Conservation (phyloP, 1,140 invertebrate species). For the Pemphigus obesinymphae region DNA sequence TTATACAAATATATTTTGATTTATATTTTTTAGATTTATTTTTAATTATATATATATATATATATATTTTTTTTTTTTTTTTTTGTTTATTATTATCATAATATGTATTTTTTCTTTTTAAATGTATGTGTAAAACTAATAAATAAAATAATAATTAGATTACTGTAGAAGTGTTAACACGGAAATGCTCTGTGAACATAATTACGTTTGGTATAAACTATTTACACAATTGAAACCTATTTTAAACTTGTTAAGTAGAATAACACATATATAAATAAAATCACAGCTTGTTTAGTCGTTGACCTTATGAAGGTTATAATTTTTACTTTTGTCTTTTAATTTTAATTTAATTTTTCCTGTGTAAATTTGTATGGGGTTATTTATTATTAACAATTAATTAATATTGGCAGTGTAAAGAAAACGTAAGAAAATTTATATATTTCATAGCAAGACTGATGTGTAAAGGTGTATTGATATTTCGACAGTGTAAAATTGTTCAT, state of each 20-base stretch:
- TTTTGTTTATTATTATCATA: constrained; percentile 1
- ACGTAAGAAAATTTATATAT: constrained; percentile 16
- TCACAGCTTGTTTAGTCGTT: not conserved
- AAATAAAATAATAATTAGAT: not conserved
- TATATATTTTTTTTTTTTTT: too few relatives aligned
- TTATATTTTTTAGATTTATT: constrained; percentile 37
- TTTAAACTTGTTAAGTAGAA: constrained; percentile 6
- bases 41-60: constrained; percentile 36
- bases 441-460: constrained; percentile 39
- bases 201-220: not conserved
- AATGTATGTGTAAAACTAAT: constrained; percentile 7
- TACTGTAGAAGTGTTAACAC: not conserved
- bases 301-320: not conserved
- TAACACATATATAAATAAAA: not conserved
- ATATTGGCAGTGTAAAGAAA: constrained; percentile 25
- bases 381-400: not conserved
- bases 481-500: constrained; percentile 37
- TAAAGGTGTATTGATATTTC: constrained; percentile 22
- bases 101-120: not conserved
- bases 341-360: constrained; percentile 6
- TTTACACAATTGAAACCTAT: not conserved
- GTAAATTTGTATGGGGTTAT: constrained; percentile 35
- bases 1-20: constrained; percentile 18
- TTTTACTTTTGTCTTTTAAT: not conserved
- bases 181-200: not conserved